Conservation (phyloP, 2,797 vertebrate genomes). For the Sebastes miniatus region DNA sequence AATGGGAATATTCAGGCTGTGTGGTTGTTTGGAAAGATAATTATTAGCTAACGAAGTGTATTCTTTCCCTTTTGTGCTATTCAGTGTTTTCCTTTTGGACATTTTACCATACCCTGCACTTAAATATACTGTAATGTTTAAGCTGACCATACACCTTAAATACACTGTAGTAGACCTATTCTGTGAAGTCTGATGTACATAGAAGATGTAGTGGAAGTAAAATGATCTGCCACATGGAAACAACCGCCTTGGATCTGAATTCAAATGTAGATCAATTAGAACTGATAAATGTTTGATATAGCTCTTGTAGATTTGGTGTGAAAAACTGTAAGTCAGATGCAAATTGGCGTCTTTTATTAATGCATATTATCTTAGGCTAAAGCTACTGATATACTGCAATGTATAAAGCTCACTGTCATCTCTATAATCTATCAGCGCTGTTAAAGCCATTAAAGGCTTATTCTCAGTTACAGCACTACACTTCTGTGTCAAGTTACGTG, state of each 20-base stretch:
- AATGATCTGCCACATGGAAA: not conserved
- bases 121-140: not conserved
- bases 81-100: not conserved
- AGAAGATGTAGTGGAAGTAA: not conserved
- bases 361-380: not conserved
- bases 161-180: not conserved
- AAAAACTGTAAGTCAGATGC: not conserved
- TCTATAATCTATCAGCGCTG: not conserved
- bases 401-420: not conserved
- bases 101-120: not conserved
- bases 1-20: slow-evolving; percentile 47
- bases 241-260: not conserved
- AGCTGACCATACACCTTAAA: not conserved
- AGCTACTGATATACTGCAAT: not conserved
- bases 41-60: slow-evolving; percentile 39
- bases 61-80: not conserved
- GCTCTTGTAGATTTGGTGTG: not conserved
- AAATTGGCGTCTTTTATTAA: not conserved
- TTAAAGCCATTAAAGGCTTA: not conserved
- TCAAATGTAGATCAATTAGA: not conserved
- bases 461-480: not conserved
- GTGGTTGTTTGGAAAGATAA: slow-evolving; percentile 41
- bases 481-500: too few relatives aligned
- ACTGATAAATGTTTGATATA: not conserved
- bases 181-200: not conserved